phyloP scores from a whole-genome alignment of 2,797 vertebrate genomes.

The Gastrophryne carolinensis region DNA sequence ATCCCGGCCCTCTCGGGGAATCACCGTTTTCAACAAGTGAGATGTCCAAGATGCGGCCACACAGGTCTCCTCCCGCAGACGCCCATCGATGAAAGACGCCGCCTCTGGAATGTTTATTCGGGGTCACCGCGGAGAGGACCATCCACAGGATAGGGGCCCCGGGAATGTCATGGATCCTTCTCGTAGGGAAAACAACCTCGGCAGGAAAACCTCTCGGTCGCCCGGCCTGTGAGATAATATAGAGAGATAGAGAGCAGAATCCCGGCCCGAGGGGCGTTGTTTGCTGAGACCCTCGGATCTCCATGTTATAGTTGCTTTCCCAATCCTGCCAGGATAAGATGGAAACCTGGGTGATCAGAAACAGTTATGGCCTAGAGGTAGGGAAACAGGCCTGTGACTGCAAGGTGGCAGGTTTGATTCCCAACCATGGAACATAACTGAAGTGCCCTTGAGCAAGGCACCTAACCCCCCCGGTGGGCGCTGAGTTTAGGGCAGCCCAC shows the following conservation, averaged over 20 bases:
- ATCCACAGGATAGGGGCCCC: neutral
- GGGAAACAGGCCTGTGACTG: too few relatives aligned
- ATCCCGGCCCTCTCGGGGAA: neutral
- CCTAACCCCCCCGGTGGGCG: too few relatives aligned
- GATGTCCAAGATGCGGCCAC: neutral
- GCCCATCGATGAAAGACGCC: slow-evolving; percentile 9
- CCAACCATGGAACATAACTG: too few relatives aligned
- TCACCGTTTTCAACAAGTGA: slow-evolving; percentile 8
- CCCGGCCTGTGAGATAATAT: slow-evolving; percentile 13
- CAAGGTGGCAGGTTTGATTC: too few relatives aligned
- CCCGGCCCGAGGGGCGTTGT: neutral
- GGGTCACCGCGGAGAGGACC: neutral
- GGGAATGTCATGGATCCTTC: neutral
- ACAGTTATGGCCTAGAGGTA: too few relatives aligned
- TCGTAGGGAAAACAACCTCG: slow-evolving; percentile 32
- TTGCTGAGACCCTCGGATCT: slow-evolving; percentile 23
- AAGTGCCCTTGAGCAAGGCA: too few relatives aligned
- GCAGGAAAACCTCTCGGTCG: neutral
- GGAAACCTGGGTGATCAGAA: too few relatives aligned
- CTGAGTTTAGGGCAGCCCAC: too few relatives aligned
- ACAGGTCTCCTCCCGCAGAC: neutral
- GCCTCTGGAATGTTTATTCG: slow-evolving; percentile 10
- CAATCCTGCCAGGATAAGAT: neutral
- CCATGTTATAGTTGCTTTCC: neutral
- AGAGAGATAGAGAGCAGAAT: slow-evolving; percentile 19